A percentile compares a stretch with the other conserved stretches of the same genome.
Conservation (phyloP, 2,113 vertebrate genomes). For the Thymallus thymallus region DNA sequence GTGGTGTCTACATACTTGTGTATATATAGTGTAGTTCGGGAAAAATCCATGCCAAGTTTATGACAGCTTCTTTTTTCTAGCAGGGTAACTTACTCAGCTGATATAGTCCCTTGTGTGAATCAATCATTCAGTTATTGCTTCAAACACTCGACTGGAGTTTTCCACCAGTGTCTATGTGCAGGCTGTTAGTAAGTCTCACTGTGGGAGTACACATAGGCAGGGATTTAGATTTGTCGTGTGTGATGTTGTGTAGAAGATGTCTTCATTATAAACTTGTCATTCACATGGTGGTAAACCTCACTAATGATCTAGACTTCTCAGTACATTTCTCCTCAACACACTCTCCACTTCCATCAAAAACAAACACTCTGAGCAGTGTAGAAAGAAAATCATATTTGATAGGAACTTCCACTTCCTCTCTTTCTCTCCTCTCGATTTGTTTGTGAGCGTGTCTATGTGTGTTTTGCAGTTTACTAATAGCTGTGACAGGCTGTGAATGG, state of each 20-base stretch:
- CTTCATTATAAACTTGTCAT: conserved; percentile 14
- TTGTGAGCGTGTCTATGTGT: conserved; percentile 2
- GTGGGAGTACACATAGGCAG: conserved; percentile 17
- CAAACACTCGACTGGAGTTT: too few relatives aligned
- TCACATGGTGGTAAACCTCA: conserved; percentile 17
- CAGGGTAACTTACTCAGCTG: too few relatives aligned
- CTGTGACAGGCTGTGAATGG: conserved; percentile 58
- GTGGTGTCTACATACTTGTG: too few relatives aligned
- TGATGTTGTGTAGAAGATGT: not conserved
- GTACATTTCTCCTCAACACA: conserved; percentile 11
- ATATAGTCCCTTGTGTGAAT: too few relatives aligned
- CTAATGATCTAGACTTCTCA: conserved; percentile 46
- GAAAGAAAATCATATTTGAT: not conserved
- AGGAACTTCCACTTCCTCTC: not conserved
- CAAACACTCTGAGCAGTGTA: conserved; percentile 1
- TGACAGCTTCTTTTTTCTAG: too few relatives aligned
- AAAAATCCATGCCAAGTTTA: not conserved
- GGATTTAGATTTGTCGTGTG: conserved; percentile 15
- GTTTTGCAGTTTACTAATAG: conserved; percentile 51
- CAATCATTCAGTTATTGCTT: too few relatives aligned
- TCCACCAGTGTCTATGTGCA: too few relatives aligned
- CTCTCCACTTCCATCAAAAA: conserved; percentile 18
- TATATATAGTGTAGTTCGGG: not conserved
- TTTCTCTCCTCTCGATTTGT: not conserved
- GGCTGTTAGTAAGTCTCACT: not conserved